Percentiles rank a stretch among this genome's conserved stretches.
These are phyloP conservation scores for Philotrypesis tridentata DNA, from an alignment of 1,140 invertebrate species.

Conservation along the genomic window DNA sequence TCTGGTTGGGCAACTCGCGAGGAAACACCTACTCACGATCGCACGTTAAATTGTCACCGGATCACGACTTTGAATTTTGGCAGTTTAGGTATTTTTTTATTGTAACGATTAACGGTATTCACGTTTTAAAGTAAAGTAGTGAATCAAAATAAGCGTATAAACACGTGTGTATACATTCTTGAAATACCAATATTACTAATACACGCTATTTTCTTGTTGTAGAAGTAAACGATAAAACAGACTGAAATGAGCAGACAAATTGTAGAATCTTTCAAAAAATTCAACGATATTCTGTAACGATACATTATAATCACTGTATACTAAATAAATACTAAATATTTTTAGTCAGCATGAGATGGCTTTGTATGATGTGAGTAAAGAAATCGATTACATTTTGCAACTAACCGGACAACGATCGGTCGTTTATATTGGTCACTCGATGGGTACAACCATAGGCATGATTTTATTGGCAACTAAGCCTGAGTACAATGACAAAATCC, in stretches of 20 bases:
- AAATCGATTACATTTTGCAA: constrained; percentile 48
- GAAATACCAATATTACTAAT: no score
- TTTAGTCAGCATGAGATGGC: constrained; percentile 48
- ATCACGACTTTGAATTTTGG: constrained; percentile 73
- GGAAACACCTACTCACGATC: constrained; percentile 73
- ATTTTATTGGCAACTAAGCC: constrained; percentile 57
- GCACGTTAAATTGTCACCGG: constrained; percentile 64
- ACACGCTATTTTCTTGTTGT: no score
- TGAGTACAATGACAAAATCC: constrained; percentile 75
- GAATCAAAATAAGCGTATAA: no score
- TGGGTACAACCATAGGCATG: constrained; percentile 36
- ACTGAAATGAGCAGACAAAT: no score
- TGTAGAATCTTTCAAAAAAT: no score
- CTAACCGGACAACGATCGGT: constrained; percentile 28
- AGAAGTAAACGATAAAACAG: no score
- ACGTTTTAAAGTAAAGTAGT: no score
- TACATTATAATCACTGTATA: no score
- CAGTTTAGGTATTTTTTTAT: constrained; percentile 63
- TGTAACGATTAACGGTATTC: no score
- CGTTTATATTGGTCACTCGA: constrained; percentile 43
- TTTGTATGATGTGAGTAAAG: constrained; percentile 18
- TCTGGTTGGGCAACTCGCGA: constrained; percentile 79
- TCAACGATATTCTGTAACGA: no score
- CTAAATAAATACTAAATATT: no score
- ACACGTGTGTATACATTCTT: no score